phyloP scores from a whole-genome alignment of 1,140 invertebrate genomes.

The Sitophilus oryzae region DNA sequence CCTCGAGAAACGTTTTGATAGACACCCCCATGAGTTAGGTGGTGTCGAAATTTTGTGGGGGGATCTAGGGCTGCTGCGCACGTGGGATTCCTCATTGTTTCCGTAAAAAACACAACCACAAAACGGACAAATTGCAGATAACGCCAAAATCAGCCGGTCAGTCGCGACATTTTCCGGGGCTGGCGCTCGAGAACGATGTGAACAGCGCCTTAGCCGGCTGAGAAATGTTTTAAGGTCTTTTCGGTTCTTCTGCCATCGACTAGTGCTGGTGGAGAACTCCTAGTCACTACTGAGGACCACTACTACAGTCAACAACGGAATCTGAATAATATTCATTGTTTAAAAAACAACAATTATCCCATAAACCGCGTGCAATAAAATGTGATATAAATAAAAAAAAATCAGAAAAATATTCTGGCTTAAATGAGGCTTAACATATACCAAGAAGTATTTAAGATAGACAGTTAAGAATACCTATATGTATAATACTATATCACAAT shows the following conservation, averaged over 20 bases:
- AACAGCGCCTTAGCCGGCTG: background rate
- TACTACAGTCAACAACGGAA: constrained; percentile 13
- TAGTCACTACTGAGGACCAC: constrained; percentile 17
- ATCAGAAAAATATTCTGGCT: too few species aligned
- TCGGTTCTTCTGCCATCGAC: constrained; percentile 10
- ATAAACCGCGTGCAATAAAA: too few species aligned
- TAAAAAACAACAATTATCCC: too few species aligned
- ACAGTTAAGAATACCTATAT: too few species aligned
- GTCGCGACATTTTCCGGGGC: background rate
- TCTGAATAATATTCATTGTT: constrained; percentile 10
- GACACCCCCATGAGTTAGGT: constrained; percentile 13
- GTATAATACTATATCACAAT: too few species aligned
- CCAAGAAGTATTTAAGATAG: too few species aligned
- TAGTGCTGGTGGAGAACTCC: constrained; percentile 11
- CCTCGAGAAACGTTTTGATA: constrained; percentile 27
- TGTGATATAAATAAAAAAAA: too few species aligned
- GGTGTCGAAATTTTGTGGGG: constrained; percentile 12
- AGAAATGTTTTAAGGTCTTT: constrained; percentile 19
- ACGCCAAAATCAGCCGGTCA: background rate
- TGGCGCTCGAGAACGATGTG: background rate
- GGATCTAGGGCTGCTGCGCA: constrained; percentile 11
- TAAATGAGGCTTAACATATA: too few species aligned
- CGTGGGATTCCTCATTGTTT: constrained; percentile 13
- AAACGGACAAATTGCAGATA: background rate
- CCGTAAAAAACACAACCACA: constrained; percentile 7